A percentile compares a stretch with the other conserved stretches of the same genome.
Evolutionary conservation across 2,797 vertebrate species (phyloP).

Genomic region (Margarornis squamiger): DNA sequence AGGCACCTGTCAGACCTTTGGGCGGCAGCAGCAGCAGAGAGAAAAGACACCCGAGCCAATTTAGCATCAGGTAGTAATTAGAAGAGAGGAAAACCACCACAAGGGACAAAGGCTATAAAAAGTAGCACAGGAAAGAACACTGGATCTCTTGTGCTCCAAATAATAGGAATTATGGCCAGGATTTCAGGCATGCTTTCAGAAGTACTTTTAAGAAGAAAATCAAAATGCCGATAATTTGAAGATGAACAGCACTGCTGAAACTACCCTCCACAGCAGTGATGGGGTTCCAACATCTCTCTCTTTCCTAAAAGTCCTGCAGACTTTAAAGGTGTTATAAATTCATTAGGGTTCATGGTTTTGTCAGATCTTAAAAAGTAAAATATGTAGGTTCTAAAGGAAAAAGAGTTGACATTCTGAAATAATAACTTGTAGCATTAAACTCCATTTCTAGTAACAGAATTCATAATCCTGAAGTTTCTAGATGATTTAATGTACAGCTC

Average conservation of each 20-base stretch:
- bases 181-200: background rate
- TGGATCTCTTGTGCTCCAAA: background rate
- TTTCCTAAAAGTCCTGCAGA: background rate
- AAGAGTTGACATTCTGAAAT: background rate
- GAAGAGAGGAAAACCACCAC: background rate
- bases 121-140: background rate
- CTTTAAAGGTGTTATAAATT: background rate
- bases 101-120: background rate
- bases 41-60: background rate
- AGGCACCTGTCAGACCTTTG: background rate
- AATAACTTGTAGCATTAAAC: background rate
- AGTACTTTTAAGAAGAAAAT: background rate
- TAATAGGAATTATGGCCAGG: background rate
- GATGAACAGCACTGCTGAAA: background rate
- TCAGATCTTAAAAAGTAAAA: background rate
- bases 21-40: background rate
- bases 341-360: background rate
- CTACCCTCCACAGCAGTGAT: background rate
- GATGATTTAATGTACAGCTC: background rate
- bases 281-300: background rate
- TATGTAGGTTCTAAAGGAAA: background rate
- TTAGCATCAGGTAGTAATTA: background rate
- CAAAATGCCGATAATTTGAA: background rate
- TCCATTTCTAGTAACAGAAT: background rate
- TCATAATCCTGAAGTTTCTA: background rate